Conservation (phyloP, 2,797 vertebrate genomes). For the Threskiornis aethiopicus region DNA sequence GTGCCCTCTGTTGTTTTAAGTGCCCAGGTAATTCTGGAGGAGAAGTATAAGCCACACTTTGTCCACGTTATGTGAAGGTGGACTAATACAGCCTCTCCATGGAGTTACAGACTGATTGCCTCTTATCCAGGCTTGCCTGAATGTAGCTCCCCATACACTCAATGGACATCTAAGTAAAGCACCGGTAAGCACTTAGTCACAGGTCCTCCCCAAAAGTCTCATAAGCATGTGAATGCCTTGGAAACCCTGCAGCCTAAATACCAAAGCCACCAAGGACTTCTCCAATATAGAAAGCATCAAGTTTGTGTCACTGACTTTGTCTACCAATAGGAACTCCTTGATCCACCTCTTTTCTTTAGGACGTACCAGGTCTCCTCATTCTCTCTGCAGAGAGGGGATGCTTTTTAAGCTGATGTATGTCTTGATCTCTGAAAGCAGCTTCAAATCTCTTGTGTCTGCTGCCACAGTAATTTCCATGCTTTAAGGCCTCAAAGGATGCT, state of each 20-base stretch:
- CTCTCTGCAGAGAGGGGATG: neutral
- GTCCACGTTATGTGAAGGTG: neutral
- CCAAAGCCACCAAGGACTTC: neutral
- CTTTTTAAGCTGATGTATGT: neutral
- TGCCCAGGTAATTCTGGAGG: neutral
- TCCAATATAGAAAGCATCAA: neutral
- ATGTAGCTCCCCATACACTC: neutral
- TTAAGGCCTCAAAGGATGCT: neutral
- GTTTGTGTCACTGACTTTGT: neutral
- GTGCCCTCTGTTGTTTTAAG: neutral
- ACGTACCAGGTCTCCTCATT: neutral
- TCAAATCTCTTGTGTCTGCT: neutral
- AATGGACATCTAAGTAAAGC: neutral
- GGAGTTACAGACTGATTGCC: neutral
- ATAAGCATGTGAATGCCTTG: neutral
- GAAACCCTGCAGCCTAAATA: neutral
- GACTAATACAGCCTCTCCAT: neutral
- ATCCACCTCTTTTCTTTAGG: neutral
- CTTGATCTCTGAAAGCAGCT: neutral
- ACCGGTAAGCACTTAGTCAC: neutral
- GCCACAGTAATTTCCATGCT: neutral
- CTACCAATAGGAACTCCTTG: neutral
- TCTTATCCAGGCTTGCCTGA: neutral
- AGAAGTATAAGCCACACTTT: neutral
- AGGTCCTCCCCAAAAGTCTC: neutral